These are phyloP conservation scores for Podarcis cretensis DNA, from an alignment of 2,113 vertebrate species.

Conservation along the genomic window DNA sequence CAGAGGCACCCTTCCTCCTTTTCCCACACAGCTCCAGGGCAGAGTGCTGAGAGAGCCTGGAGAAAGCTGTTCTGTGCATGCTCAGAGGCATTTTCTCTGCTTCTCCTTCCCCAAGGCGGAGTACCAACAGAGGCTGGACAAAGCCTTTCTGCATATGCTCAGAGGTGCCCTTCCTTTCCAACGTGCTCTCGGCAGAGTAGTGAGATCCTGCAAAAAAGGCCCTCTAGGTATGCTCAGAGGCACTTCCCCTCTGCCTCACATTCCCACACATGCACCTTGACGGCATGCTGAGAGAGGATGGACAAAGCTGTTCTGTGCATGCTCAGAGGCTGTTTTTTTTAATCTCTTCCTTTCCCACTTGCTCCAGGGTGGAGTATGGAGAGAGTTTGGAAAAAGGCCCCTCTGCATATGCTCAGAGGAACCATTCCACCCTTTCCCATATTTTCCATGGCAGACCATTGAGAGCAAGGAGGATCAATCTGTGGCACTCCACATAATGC, in stretches of 20 bases:
- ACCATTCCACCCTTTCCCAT: not conserved
- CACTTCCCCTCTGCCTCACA: no score
- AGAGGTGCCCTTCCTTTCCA: not conserved
- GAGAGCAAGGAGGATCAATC: not conserved
- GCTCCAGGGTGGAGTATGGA: no score
- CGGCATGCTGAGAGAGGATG: no score
- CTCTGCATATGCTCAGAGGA: not conserved
- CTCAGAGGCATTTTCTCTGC: not conserved
- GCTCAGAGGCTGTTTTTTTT: not conserved
- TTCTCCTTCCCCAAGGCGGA: not conserved
- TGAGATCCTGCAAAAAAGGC: no score
- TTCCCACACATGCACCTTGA: no score
- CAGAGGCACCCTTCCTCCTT: no score
- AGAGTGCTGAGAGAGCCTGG: no score
- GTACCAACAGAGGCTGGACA: accelerated
- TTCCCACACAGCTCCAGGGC: no score
- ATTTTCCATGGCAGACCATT: not conserved
- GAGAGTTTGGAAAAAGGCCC: not conserved
- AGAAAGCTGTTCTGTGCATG: not conserved
- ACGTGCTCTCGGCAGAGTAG: not conserved
- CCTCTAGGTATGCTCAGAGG: no score
- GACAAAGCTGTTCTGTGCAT: not conserved
- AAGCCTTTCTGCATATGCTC: not conserved
- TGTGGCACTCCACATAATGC: not conserved
- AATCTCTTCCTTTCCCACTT: not conserved